Base-by-base conservation (phyloP, 2,888 invertebrate species). In the Baronia brevicornis region DNA sequence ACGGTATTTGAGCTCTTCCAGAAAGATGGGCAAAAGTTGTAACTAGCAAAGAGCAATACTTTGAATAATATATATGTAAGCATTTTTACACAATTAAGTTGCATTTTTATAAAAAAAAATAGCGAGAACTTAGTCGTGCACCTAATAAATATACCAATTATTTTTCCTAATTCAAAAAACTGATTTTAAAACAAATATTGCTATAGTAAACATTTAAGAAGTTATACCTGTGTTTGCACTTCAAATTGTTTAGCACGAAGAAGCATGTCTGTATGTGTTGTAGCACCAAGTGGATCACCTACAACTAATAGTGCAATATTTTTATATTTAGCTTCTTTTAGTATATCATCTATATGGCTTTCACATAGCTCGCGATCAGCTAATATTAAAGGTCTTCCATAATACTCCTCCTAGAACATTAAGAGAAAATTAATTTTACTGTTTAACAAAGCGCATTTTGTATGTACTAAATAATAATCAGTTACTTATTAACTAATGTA, bases 271-370 rank as follows among this genome's bases (percentile, higher is more conserved):
- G 96, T 93, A 60, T 99, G 99, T 1, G 99, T 99, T 4, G 99
- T 99, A 2, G 99, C 99, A 9, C 97, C 96, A 64, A 99, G 92
- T 1, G 99, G 99, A 85, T 99, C 99, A 4, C 99, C 99, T 29
- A 99, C 97, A 9, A 99, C 98, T 23, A 95, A 74, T 40, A 99
- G 87, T 1, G 96, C 97, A 29, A 98, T 89, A 60, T 98, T 91
- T 40, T 88, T 84, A 2, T 79, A 77, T 26, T 88, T 87, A 1
- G 96, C 92, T 49, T 90, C 90, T 26, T 87, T 79, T 32, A 99
- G 77, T 54, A 98, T 93, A 38, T 90, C 89, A 70, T 96, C 94
- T 20, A 95, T 92, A 13, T 90, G 89, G 71, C 92, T 91, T 72
- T 99, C 99, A 24, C 99, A 97, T 55, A 96, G 82, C 59, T 98